phyloP scores from a whole-genome alignment of 2,888 invertebrate genomes.

The Drosophila greeni region DNA sequence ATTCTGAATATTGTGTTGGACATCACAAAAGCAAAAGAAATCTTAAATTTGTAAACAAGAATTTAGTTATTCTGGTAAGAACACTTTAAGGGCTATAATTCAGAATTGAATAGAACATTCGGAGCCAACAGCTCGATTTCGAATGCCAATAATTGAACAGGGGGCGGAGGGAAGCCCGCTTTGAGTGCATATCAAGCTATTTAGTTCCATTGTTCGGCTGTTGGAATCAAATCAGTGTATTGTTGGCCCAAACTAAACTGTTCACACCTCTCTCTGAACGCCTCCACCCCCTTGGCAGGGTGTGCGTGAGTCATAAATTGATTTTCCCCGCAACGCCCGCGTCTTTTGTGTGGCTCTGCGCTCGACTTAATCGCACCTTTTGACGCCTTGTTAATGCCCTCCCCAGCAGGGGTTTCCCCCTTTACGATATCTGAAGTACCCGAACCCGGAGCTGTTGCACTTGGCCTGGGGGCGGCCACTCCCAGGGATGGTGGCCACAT shows the following conservation, averaged over 20 bases:
- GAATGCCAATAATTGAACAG: constrained; percentile 2
- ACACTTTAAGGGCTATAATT: not conserved
- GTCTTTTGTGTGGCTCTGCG: constrained; percentile 35
- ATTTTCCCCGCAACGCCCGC: constrained; percentile 35
- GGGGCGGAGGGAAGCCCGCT: not conserved
- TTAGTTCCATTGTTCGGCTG: constrained; percentile 20
- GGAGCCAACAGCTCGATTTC: not conserved
- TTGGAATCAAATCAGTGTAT: constrained; percentile 27
- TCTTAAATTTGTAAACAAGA: not conserved
- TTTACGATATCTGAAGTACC: not conserved
- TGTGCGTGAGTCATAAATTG: constrained; percentile 56
- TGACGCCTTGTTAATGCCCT: constrained; percentile 59
- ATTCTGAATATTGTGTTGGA: not conserved
- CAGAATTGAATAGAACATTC: not conserved
- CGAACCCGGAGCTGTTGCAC: constrained; percentile 20
- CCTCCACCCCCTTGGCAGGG: not conserved
- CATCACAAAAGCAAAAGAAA: not conserved
- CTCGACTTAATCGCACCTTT: constrained; percentile 50
- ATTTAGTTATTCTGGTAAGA: not conserved
- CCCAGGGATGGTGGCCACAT: constrained; percentile 1
- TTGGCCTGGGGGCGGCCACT: constrained; percentile 27
- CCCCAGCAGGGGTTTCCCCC: not conserved
- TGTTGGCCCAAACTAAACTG: constrained; percentile 33
- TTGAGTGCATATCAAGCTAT: constrained; percentile 17
- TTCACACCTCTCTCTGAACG: constrained; percentile 24